Evolutionary conservation across 2,888 invertebrate species (phyloP).

Genomic region (Rapana venosa): DNA sequence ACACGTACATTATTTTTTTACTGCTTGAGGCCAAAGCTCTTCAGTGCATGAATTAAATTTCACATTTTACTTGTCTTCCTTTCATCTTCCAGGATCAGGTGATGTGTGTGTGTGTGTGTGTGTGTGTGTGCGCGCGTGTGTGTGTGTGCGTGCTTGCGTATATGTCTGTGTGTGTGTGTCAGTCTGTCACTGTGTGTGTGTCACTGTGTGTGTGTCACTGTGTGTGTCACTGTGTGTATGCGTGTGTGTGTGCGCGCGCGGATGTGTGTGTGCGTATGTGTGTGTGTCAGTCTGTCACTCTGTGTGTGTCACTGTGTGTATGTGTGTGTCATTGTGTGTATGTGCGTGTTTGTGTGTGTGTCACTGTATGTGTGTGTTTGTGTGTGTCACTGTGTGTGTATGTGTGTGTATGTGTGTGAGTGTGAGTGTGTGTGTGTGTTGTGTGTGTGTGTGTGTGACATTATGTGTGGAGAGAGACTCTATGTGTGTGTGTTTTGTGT

Average conservation of each 20-base stretch:
- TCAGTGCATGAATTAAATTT: neutral
- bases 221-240: neutral
- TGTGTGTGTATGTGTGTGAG: neutral
- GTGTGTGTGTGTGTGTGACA: no score
- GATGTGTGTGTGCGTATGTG: no score
- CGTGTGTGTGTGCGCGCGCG: no score
- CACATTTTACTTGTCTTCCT: neutral
- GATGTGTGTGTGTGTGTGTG: neutral
- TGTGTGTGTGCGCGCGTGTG: neutral
- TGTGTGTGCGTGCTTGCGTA: neutral
- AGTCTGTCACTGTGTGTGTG: neutral
- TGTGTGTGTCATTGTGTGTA: neutral
- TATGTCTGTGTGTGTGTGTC: neutral
- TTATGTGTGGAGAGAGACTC: no score
- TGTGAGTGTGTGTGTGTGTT: neutral
- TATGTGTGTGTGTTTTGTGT: no score
- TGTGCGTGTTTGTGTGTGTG: neutral
- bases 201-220: neutral
- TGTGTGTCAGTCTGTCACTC: no score
- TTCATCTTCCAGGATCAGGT: neutral
- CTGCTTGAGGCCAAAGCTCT: neutral
- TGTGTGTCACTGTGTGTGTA: neutral
- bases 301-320: neutral
- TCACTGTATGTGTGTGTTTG: neutral
- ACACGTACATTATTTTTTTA: neutral